phyloP scores from a whole-genome alignment of 2,888 invertebrate species.

The Monoplex corrugatus region DNA sequence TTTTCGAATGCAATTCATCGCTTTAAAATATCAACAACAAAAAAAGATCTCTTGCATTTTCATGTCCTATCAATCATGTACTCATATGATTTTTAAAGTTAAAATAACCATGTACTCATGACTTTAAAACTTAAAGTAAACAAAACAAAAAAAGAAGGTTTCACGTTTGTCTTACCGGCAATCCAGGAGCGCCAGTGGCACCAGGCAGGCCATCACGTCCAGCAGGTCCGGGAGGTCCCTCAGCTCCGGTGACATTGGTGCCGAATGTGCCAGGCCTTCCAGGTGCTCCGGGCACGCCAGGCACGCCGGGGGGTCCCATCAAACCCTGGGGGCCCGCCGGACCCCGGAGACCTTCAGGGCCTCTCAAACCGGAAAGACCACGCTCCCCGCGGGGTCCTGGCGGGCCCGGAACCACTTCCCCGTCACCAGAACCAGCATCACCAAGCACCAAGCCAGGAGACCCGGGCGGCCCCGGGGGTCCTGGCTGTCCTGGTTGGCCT shows the following conservation, averaged over 20 bases:
- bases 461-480: slow-evolving; percentile 56
- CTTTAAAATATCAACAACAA: too few species aligned
- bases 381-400: slow-evolving; percentile 59
- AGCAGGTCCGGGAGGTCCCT: slow-evolving; percentile 63
- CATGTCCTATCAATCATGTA: too few species aligned
- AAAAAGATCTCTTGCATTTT: too few species aligned
- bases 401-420: slow-evolving; percentile 57
- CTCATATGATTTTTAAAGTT: too few species aligned
- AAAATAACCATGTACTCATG: too few species aligned
- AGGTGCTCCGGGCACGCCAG: slow-evolving; percentile 62
- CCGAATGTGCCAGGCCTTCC: slow-evolving; percentile 58
- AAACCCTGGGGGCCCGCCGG: slow-evolving; percentile 57
- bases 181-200: slow-evolving; percentile 59
- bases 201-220: slow-evolving; percentile 66
- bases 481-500: slow-evolving; percentile 64
- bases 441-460: slow-evolving; percentile 45
- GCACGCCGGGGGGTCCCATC: slow-evolving; percentile 59
- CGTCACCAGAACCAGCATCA: slow-evolving; percentile 58
- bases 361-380: slow-evolving; percentile 44
- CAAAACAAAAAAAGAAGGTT: too few species aligned
- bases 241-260: slow-evolving; percentile 50
- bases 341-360: slow-evolving; percentile 59
- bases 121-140: too few species aligned
- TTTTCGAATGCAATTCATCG: too few species aligned
- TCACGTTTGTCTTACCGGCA: slow-evolving; percentile 64